A percentile compares a stretch with the other conserved stretches of the same genome.
Conservation (phyloP, 2,888 invertebrate species). For the Andrena bucephala region DNA sequence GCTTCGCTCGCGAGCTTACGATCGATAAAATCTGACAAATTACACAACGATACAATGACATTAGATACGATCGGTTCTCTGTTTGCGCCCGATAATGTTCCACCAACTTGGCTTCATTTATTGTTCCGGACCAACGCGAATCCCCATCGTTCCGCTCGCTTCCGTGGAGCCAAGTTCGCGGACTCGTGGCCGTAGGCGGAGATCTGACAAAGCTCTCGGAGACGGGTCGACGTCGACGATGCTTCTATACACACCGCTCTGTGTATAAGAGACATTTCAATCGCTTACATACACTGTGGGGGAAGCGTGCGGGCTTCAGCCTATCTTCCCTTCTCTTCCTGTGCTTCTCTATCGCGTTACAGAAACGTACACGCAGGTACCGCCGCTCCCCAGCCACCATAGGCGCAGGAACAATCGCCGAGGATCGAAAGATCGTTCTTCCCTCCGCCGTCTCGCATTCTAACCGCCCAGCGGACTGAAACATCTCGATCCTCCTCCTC, state of each 20-base stretch:
- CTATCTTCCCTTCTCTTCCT: neutral
- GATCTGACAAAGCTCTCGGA: conserved; percentile 36
- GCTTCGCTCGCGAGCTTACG: conserved; percentile 37
- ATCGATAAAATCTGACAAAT: conserved; percentile 67
- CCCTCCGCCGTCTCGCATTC: neutral
- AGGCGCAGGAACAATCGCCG: conserved; percentile 21
- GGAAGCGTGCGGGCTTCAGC: conserved; percentile 27
- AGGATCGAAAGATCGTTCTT: conserved; percentile 54
- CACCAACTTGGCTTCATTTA: conserved; percentile 20
- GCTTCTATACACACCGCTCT: conserved; percentile 32
- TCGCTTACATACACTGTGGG: conserved; percentile 34
- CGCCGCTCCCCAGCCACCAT: conserved; percentile 1
- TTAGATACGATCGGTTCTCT: conserved; percentile 57
- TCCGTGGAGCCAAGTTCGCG: conserved; percentile 28
- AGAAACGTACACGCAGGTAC: conserved; percentile 26
- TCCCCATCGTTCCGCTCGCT: neutral
- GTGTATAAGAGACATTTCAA: conserved; percentile 44
- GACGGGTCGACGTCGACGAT: conserved; percentile 41
- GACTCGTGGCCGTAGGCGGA: conserved; percentile 8
- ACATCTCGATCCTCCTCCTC: neutral
- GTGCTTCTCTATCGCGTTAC: conserved; percentile 6
- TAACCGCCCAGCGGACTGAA: no score
- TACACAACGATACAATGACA: conserved; percentile 66
- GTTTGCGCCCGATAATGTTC: conserved; percentile 18
- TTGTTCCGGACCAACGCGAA: neutral